Conservation (phyloP, 2,113 vertebrate species). For the Cisticola juncidis region DNA sequence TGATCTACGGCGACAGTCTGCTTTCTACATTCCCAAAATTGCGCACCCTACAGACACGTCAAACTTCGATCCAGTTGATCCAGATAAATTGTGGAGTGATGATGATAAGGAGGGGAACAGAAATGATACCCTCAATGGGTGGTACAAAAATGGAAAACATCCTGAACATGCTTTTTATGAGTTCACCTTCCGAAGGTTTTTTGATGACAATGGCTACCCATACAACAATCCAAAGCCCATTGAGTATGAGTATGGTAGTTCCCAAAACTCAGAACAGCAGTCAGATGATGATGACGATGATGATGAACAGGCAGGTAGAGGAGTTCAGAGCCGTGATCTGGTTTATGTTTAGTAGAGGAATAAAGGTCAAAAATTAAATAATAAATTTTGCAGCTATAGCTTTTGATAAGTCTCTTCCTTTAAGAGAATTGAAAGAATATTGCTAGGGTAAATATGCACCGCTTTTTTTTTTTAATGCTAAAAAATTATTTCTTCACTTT, state of each 20-base stretch:
- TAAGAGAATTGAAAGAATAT: conserved; percentile 27
- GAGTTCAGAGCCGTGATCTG: conserved; percentile 81
- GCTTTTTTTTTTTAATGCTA: background rate
- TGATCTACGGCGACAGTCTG: conserved; percentile 88
- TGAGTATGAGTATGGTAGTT: conserved; percentile 83
- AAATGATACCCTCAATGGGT: conserved; percentile 90
- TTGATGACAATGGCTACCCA: conserved; percentile 96
- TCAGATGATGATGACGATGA: conserved; percentile 64
- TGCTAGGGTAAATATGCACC: conserved; percentile 39
- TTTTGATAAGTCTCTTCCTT: conserved; percentile 33
- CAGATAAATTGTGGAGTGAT: conserved; percentile 94
- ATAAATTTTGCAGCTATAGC: conserved; percentile 8
- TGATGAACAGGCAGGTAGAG: conserved; percentile 67
- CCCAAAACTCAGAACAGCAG: conserved; percentile 76
- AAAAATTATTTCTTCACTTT: background rate
- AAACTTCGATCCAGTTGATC: conserved; percentile 97
- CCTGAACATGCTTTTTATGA: conserved; percentile 98
- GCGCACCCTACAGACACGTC: conserved; percentile 94
- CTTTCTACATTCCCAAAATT: conserved; percentile 94
- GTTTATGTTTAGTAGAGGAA: conserved; percentile 88
- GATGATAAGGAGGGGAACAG: conserved; percentile 83
- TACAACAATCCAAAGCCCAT: conserved; percentile 97
- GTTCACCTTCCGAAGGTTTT: conserved; percentile 98
- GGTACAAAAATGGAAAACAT: conserved; percentile 97
- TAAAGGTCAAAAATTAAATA: background rate